Evolutionary conservation across 2,113 vertebrate genomes (phyloP), one percentile per base, ranked within the genome.

Genomic region (Plecotus auritus): DNA sequence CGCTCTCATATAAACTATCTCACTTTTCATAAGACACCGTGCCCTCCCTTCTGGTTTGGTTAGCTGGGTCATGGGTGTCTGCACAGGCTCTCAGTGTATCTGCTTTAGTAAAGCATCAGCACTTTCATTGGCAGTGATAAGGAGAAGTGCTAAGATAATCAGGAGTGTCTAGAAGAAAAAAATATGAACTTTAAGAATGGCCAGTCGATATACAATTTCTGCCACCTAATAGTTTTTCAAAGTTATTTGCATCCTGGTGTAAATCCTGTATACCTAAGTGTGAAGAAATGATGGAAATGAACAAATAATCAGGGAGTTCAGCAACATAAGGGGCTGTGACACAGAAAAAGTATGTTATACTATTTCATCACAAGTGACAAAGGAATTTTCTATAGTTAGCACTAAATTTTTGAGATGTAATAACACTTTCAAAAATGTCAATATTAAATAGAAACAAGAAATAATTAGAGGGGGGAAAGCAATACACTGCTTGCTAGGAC

Each of bases 221-320:
- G 69, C 84, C 80, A 91, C 51, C 59, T 93, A 69, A 86, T 37
- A 18, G 32, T 45, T 93, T 96, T 83, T 49, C 56, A 45, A 77
- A 73, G 56, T 37, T 76, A 90, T 80, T 47, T 66, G 35, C 5
- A 89, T 89, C 8, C 35, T 83, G 5, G 1, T 42, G 1, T 42
- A 88, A 88, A 89, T 32, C 12, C 20, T 54, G 61, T 72, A 28
- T 7, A 56, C 9, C 2, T 54, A 66, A 45, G 42, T 49, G 35
- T 80, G 74, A 84, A 66, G 76, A 85, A 84, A 45, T 5, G 22
- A 45, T 40, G 42, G 64, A 88, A 84, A 61, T 51, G 45, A 89
- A 82, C 12, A 85, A 88, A 83, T 16, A 7, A 7, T 51, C 37
- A 47, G 74, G 42, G 7, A 83, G 56, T 17, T 80, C 69, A 45